Conservation (phyloP, 37 sponge, comb jelly and placozoan genomes). For the Eunapius fragilis region DNA sequence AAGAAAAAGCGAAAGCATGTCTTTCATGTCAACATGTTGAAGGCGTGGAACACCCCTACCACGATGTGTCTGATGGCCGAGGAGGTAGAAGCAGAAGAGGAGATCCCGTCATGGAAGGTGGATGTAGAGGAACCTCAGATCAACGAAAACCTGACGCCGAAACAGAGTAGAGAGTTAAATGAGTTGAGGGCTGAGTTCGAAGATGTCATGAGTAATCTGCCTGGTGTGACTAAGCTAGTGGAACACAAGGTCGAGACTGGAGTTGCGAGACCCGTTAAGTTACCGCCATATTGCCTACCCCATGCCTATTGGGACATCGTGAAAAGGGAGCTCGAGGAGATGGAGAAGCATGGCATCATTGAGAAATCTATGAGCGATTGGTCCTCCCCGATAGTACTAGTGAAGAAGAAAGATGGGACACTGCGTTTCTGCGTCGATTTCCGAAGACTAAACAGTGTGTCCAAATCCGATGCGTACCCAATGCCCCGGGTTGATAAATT, state of each 20-base stretch:
- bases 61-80: not conserved
- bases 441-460: conserved; percentile 2
- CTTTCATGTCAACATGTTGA: conserved; percentile 14
- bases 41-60: not conserved
- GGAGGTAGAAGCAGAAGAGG: not conserved
- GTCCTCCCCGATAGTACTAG: conserved; percentile 24
- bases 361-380: not conserved
- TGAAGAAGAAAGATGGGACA: conserved; percentile 3
- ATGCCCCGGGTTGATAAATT: conserved; percentile 31
- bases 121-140: not conserved
- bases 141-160: not conserved
- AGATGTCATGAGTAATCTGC: conserved; percentile 5
- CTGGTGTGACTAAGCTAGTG: conserved; percentile 19
- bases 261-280: conserved; percentile 18
- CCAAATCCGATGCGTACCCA: conserved; percentile 28
- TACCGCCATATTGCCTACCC: conserved; percentile 43
- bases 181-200: not conserved
- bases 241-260: conserved; percentile 18
- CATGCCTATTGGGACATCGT: conserved; percentile 24
- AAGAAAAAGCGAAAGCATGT: conserved; percentile 1
- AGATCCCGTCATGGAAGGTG: not conserved
- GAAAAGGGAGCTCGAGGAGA: conserved; percentile 20
- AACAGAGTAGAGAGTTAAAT: conserved; percentile 7
- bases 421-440: conserved; percentile 21
- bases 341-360: conserved; percentile 41